These are phyloP conservation scores for Melipona quadrifasciata DNA, from an alignment of 1,140 invertebrate species.

Conservation along the genomic window DNA sequence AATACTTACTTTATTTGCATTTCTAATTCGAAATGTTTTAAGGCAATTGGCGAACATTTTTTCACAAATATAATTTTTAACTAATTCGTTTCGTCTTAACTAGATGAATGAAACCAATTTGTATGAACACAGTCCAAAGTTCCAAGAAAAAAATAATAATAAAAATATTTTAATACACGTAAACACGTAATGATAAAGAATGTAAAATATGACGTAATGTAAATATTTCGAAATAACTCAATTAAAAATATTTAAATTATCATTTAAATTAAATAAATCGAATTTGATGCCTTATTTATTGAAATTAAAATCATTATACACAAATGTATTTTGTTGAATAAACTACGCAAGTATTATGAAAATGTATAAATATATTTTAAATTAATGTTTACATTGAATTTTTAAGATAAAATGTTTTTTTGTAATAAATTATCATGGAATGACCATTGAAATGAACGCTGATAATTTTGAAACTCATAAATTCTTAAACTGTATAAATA, in stretches of 20 bases:
- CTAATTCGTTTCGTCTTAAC: neutral
- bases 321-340: neutral
- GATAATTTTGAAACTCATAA: neutral
- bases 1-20: constrained; percentile 36
- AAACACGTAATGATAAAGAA: neutral
- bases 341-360: neutral
- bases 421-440: neutral
- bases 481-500: neutral
- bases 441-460: neutral
- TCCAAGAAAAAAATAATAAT: neutral
- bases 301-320: neutral
- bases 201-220: neutral
- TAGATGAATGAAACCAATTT: neutral
- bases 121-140: constrained; percentile 52
- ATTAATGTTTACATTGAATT: neutral
- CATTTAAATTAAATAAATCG: too few species aligned
- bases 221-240: neutral
- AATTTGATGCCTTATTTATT: neutral
- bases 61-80: constrained; percentile 3
- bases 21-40: constrained; percentile 33
- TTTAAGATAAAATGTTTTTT: neutral
- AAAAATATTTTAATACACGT: neutral
- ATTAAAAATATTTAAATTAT: neutral
- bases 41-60: constrained; percentile 46
- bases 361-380: neutral